Evolutionary conservation across 2,797 vertebrate genomes (phyloP), one percentile per base, ranked within the genome.

Genomic region (Sebastes flavidus): DNA sequence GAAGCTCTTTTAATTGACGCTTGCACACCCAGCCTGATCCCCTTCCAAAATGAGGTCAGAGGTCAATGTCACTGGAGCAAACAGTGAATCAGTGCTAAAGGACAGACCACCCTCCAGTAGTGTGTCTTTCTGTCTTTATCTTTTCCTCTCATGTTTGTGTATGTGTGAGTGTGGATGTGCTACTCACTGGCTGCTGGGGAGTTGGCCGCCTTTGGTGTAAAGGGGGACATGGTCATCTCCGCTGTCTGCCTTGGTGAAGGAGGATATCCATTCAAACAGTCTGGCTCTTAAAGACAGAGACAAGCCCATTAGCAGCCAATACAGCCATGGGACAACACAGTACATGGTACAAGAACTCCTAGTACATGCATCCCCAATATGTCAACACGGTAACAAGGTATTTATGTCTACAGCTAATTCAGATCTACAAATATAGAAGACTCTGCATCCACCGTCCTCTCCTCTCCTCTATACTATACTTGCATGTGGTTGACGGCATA

Each of bases 201-300:
- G 93, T 82, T 94, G 95, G 86, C 90, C 88, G 91, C 95, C 92
- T 95, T 96, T 96, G 92, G 95, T 92, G 93, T 96, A 95, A 91
- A 92, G 94, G 73, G 87, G 92, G 77, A 93, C 90, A 85, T 96
- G 95, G 89, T 96, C 95, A 34, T 96, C 96, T 87, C 91, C 94
- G 81, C 90, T 94, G 93, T 96, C 96, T 87, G 93, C 91, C 93
- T 96, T 96, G 94, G 94, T 95, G 94, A 96, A 96, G 92, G 95
- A 96, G 79, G 95, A 96, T 92, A 96, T 96, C 95, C 96, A 96
- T 83, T 96, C 96, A 91, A 96, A 96, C 91, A 96, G 95, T 95
- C 96, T 93, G 91, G 95, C 96, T 95, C 96, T 96, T 81, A 87
- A 93, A 95, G 88, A 95, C 0, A 65, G 61, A 95, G 84, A 94